A percentile compares a stretch with the other conserved stretches of the same genome.
Conservation (phyloP, 2,888 invertebrate genomes). For the Octonoba sinensis region DNA sequence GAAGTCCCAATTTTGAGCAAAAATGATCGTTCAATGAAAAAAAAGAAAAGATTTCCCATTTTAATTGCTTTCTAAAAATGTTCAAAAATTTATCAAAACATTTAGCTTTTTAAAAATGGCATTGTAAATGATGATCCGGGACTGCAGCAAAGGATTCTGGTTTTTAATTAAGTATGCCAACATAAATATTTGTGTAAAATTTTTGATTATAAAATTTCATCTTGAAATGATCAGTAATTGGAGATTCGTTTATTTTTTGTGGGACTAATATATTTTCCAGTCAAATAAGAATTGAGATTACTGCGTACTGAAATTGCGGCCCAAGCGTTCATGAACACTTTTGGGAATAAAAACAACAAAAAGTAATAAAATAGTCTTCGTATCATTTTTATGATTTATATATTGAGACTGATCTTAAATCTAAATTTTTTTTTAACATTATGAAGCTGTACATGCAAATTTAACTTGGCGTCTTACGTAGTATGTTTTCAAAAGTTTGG, state of each 20-base stretch:
- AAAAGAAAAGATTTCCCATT: too few relatives aligned
- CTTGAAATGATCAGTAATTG: not conserved
- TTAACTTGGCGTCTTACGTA: slow-evolving; percentile 53
- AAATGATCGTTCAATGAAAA: too few relatives aligned
- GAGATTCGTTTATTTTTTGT: not conserved
- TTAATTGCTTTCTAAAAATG: too few relatives aligned
- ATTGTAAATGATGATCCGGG: slow-evolving; percentile 37
- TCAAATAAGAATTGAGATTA: not conserved
- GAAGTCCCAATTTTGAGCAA: too few relatives aligned
- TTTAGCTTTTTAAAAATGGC: slow-evolving; percentile 15
- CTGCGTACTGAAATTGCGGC: slow-evolving; percentile 9
- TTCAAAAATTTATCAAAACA: too few relatives aligned
- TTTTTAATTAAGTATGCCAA: slow-evolving; percentile 55
- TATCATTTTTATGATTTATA: not conserved
- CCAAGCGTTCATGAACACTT: not conserved
- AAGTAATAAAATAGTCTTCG: not conserved
- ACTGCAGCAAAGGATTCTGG: slow-evolving; percentile 36
- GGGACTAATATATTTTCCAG: not conserved
- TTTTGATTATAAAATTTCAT: not conserved
- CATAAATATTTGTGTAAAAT: slow-evolving; percentile 2
- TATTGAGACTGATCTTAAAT: not conserved
- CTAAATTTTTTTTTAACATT: not conserved
- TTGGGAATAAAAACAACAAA: slow-evolving; percentile 11
- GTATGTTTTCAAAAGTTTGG: not conserved
- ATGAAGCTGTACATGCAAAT: not conserved